Conservation (phyloP, 2,888 invertebrate species). For the Chymomyza caudatula region DNA sequence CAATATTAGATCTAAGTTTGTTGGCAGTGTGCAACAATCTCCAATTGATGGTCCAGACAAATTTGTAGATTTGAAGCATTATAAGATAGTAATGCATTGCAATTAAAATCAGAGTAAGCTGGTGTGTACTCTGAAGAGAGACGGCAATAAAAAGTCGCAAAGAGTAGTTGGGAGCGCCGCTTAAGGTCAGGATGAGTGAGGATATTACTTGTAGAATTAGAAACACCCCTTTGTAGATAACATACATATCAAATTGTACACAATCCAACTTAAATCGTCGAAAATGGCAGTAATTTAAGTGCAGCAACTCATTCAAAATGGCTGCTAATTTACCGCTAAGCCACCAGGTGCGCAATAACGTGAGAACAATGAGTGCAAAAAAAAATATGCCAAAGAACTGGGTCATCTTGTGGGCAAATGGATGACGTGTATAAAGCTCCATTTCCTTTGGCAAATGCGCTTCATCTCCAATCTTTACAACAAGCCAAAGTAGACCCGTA, state of each 20-base stretch:
- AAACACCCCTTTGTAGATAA: constrained; percentile 20
- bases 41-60: constrained; percentile 38
- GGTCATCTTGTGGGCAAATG: not conserved
- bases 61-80: constrained; percentile 28
- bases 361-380: not conserved
- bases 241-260: constrained; percentile 12
- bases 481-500: not conserved
- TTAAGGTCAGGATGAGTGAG: not conserved
- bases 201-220: constrained; percentile 20
- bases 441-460: not conserved
- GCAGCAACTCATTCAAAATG: not conserved
- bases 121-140: not conserved
- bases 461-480: too few species aligned
- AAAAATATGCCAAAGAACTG: not conserved
- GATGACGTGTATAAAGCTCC: not conserved
- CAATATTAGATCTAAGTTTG: not conserved
- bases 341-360: not conserved
- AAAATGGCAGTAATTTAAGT: not conserved
- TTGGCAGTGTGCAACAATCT: constrained; percentile 20
- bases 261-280: not conserved
- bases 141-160: not conserved
- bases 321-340: not conserved
- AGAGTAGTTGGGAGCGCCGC: constrained; percentile 27
- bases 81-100: not conserved
- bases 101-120: not conserved